Evolutionary conservation across 2,113 vertebrate species (phyloP), one percentile per base, ranked within the genome.

Genomic region (Polypterus bichir): DNA sequence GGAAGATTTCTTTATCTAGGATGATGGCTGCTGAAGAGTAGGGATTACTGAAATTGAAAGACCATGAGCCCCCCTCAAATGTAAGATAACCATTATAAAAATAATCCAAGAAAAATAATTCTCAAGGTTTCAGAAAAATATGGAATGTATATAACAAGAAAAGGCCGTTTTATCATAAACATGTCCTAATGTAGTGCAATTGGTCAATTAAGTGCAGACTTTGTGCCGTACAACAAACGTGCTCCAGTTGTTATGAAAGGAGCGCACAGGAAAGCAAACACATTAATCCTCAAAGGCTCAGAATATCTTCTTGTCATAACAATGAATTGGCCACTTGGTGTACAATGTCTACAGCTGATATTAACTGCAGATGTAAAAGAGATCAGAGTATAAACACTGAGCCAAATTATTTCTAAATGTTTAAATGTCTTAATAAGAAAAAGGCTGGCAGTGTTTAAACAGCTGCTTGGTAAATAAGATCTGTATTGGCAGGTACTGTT

Each of bases 381-480:
- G 72, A 70, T 79, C 76, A 76, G 72, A 73, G 74, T 68, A 74
- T 82, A 83, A 83, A 83, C 80, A 82, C 68, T 69, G 71, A 63
- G 69, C 73, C 70, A 75, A 73, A 72, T 79, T 77, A 76, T 77
- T 73, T 75, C 69, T 80, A 81, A 80, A 81, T 79, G 80, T 82
- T 83, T 81, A 74, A 81, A 82, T 81, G 73, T 66, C 67, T 66
- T 83, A 80, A 81, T 77, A 75, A 70, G 27, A 80, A 74, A 81
- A 69, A 70, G 76, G 76, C 79, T 85, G 79, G 61, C 69, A 73
- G 76, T 82, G 78, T 83, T 83, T 82, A 77, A 74, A 76, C 78
- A 83, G 81, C 76, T 81, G 79, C 77, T 78, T 76, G 73, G 77
- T 78, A 83, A 85, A 83, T 85, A 85, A 81, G 74, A 78, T 54